Base-by-base conservation (phyloP, 2,888 invertebrate genomes). In the Stegana nigrithorax region DNA sequence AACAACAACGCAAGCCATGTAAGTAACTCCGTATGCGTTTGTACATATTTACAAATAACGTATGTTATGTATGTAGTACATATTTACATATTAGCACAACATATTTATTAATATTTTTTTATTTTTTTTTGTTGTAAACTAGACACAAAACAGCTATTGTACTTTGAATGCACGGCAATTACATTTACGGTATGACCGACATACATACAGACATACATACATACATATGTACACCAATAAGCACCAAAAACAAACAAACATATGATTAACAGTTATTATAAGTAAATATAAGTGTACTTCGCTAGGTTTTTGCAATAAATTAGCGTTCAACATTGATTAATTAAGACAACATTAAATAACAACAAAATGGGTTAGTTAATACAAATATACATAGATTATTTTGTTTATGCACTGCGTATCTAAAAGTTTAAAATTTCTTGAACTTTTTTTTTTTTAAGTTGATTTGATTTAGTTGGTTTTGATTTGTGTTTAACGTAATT, bases 351-450 rank as follows among this genome's bases (percentile, higher is more conserved):
- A 55, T 21, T 19, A 55, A 55, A 58, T n/a, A 62, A 25, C 62
- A 60, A 56, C 45, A 27, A 19, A 26, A 47, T 17, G 21, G 57
- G 62, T 60, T 63, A 68, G 63, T n/a, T n/a, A n/a, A n/a, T n/a
- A n/a, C n/a, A n/a, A n/a, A n/a, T n/a, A n/a, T 29, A 39, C 32
- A 14, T 59, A 59, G 45, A 51, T 19, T 36, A 45, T 29, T 45
- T n/a, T n/a, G n/a, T n/a, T n/a, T n/a, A 47, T 60, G 36, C 65
- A 64, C 62, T 68, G 58, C 62, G 59, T 60, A 63, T 67, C 67
- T 67, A 72, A 65, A 57, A 68, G 67, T 59, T 36, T 67, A 66
- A 65, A 65, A n/a, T n/a, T 66, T 70, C 65, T 64, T 63, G 63
- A 47, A 56, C 60, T 67, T 66, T 59, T 57, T 57, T 36, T 47